Evolutionary conservation across 1,140 invertebrate genomes (phyloP), one percentile per base, ranked within the genome.

Genomic region (Periplaneta americana): DNA sequence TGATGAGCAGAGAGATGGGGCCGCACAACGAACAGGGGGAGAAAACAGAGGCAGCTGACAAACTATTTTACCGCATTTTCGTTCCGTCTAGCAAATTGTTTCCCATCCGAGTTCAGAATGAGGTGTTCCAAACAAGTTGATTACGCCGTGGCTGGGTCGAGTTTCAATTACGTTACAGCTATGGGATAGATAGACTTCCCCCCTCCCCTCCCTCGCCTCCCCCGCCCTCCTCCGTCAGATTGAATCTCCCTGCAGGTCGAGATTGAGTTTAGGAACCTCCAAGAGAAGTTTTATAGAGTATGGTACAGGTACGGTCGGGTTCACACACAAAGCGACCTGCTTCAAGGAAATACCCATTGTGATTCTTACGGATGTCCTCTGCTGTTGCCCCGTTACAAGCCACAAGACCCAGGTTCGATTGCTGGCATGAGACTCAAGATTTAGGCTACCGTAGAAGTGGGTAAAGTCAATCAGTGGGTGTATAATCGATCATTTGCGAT

Each of bases 1-100:
- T 48, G n/a, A 31, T 8, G n/a, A 18, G 37, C 13, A 18, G 32
- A 9, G 39, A 32, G 79, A 22, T 28, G 79, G 31, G 79, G 78
- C 18, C 15, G 79, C 8, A 80, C 31, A 35, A 22, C 33, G 76
- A 35, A 11, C 18, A 34, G 34, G n/a, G 76, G 34, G 35, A 28
- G 18, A 36, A 37, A 22, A 37, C 35, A 22, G 0, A n/a, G 66
- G 39, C 39, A 74, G 81, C 81, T 81, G 81, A 81, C 81, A 81
- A 81, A 81, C 81, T 81, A 75, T 81, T 78, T 81, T 76, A 81
- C 81, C 81, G 81, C 81, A 78, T 81, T 81, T 81, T 81, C 81
- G 81, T 81, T 81, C 76, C 35, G 81, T 77, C 81, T 78, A 37
- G 81, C 81, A 81, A 81, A 81, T 81, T 81, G 81, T 81, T 81